These are phyloP conservation scores for Lycopodina hypogea DNA, from an alignment of 37 sponge, comb jelly and placozoan genomes.

Conservation along the genomic window DNA sequence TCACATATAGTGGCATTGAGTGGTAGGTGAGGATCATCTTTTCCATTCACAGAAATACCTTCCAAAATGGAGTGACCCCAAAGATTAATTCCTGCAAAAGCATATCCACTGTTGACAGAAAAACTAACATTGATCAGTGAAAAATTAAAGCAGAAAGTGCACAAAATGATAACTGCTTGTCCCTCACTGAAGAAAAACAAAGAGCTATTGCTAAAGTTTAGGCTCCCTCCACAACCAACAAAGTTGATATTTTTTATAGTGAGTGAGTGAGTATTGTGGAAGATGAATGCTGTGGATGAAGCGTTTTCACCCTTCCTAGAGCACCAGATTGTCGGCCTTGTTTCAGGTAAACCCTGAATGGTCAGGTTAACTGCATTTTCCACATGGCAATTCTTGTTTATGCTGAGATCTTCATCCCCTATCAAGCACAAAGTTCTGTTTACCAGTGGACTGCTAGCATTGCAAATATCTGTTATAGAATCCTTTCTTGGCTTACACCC, in stretches of 20 bases:
- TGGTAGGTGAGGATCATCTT: neutral
- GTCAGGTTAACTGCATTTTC: conserved; percentile 1
- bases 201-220: neutral
- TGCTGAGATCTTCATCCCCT: no score
- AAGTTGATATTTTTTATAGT: conserved; percentile 15
- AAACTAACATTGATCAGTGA: neutral
- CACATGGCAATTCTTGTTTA: neutral
- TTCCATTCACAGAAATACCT: neutral
- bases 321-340: conserved; percentile 1
- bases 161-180: neutral
- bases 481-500: no score
- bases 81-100: conserved; percentile 2
- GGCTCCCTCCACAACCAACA: conserved; percentile 15
- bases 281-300: conserved; percentile 16
- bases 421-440: no score
- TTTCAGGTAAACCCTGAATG: neutral
- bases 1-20: neutral
- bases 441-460: no score
- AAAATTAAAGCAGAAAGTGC: conserved; percentile 6
- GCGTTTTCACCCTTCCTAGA: neutral
- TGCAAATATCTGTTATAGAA: no score
- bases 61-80: neutral
- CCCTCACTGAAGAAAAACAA: neutral
- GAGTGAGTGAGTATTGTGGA: conserved; percentile 7
- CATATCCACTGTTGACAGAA: conserved; percentile 8